These are phyloP conservation scores for Globia sparganii DNA, from an alignment of 2,888 invertebrate genomes.

Conservation along the genomic window DNA sequence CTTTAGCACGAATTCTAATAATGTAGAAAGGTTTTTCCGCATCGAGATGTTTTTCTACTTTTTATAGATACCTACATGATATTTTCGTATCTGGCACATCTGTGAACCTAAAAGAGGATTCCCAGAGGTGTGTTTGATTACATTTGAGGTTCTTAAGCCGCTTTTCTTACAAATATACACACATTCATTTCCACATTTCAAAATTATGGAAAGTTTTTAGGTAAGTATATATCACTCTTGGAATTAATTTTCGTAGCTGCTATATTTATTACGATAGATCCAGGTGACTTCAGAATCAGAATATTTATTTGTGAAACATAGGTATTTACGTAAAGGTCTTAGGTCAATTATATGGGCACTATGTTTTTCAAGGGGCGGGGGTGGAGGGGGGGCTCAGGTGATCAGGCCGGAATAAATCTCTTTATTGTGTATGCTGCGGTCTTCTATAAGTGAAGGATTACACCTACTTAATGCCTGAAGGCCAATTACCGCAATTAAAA, in stretches of 20 bases:
- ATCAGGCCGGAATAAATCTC: too few relatives aligned
- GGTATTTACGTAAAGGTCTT: too few relatives aligned
- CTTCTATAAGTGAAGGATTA: too few relatives aligned
- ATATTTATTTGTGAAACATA: too few relatives aligned
- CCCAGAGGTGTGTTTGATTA: conserved; percentile 27
- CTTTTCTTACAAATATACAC: conserved; percentile 3
- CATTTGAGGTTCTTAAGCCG: conserved; percentile 13
- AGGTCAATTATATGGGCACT: too few relatives aligned
- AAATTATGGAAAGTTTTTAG: neutral
- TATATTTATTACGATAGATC: neutral
- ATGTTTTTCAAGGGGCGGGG: too few relatives aligned
- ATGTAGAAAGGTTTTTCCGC: conserved; percentile 37
- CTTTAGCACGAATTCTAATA: conserved; percentile 21
- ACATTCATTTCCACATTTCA: conserved; percentile 5
- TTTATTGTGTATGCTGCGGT: too few relatives aligned
- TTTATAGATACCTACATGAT: conserved; percentile 2
- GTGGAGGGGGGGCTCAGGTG: too few relatives aligned
- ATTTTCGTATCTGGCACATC: conserved; percentile 1
- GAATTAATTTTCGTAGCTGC: neutral
- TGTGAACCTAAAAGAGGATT: conserved; percentile 18
- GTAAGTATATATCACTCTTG: neutral
- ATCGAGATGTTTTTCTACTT: conserved; percentile 1
- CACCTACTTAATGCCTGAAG: too few relatives aligned
- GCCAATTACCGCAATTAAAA: too few relatives aligned
- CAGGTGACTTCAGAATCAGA: too few relatives aligned